Evolutionary conservation across 2,888 invertebrate species (phyloP), one percentile per base, ranked within the genome.

Genomic region (Lysandra bellargus): DNA sequence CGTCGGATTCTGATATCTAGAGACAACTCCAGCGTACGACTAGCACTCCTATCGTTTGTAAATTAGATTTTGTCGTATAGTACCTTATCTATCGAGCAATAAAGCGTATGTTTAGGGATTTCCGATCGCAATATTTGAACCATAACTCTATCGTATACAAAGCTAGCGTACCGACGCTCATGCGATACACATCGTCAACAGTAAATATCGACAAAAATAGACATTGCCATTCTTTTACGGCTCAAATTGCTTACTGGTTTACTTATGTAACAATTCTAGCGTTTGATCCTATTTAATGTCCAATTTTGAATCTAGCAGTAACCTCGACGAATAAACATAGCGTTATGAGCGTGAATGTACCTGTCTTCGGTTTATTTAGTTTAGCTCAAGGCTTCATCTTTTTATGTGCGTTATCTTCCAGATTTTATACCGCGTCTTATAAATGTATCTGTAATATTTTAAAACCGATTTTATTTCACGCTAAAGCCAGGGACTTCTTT

Each of bases 71-170:
- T 33, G 69, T 69, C 14, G 33, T 14, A 14, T 9, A 49, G 53
- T 53, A 76, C 12, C 49, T 76, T 53, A 57, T 17, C 30, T 76
- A 57, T 12, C 76, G 76, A 76, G 76, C 76, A 76, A 49, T 53
- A 78, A 69, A 44, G 49, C 72, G 69, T 69, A 78, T 72, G 37
- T 72, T 49, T 53, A 72, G 14, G 72, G 44, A 61, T 49, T 78
- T 78, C n/a, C 40, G 69, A 78, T 69, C 72, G 78, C 78, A 17
- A 64, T 69, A 78, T 40, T 74, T 76, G 53, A 76, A 76, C 53
- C 76, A 2, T 76, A 53, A 76, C 53, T 81, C 82, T 83, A 84
- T 85, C 85, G 85, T 85, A 85, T 85, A 85, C 85, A 83, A 84
- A 81, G 82, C 81, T 76, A 76, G 80, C 64, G 64, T 77, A 37